Evolutionary conservation across 2,888 invertebrate species (phyloP).

Genomic region (Elgonia sp.): DNA sequence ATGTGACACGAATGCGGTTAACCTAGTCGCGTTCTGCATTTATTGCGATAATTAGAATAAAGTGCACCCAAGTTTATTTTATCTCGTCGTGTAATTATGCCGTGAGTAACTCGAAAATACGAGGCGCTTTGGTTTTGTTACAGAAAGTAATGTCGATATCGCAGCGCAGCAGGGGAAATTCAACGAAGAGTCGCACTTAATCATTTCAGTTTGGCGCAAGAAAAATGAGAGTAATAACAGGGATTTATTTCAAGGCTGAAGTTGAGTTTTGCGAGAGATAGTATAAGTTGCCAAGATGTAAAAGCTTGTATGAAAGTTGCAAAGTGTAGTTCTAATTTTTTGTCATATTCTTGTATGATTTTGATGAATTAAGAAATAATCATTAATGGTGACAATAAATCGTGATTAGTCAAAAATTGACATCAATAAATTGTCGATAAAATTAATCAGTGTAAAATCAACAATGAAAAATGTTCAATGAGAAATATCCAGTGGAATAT

Average conservation of each 20-base stretch:
- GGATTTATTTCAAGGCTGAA: slow-evolving; percentile 23
- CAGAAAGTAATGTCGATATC: slow-evolving; percentile 10
- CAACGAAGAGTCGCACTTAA: slow-evolving; percentile 1
- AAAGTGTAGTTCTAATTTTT: too few species aligned
- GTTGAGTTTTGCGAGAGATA: slow-evolving; percentile 12
- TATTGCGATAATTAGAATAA: slow-evolving; percentile 62
- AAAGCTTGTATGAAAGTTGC: not conserved
- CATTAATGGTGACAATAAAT: too few species aligned
- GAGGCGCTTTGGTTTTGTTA: not conserved
- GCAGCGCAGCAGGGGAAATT: not conserved
- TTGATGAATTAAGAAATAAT: too few species aligned
- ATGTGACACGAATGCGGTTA: slow-evolving; percentile 53
- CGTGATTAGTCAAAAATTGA: too few species aligned
- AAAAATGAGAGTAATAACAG: slow-evolving; percentile 17
- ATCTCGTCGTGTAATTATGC: slow-evolving; percentile 33
- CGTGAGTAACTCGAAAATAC: slow-evolving; percentile 33
- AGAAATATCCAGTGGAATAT: too few species aligned
- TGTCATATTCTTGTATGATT: too few species aligned
- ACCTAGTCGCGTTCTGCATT: slow-evolving; percentile 41
- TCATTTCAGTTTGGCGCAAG: slow-evolving; percentile 1
- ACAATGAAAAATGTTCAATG: too few species aligned
- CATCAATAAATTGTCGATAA: too few species aligned
- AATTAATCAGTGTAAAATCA: too few species aligned
- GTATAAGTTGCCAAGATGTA: not conserved
- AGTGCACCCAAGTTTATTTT: slow-evolving; percentile 41